Base-by-base conservation (phyloP, 1,140 invertebrate species). In the Drosophila lacteicornis region DNA sequence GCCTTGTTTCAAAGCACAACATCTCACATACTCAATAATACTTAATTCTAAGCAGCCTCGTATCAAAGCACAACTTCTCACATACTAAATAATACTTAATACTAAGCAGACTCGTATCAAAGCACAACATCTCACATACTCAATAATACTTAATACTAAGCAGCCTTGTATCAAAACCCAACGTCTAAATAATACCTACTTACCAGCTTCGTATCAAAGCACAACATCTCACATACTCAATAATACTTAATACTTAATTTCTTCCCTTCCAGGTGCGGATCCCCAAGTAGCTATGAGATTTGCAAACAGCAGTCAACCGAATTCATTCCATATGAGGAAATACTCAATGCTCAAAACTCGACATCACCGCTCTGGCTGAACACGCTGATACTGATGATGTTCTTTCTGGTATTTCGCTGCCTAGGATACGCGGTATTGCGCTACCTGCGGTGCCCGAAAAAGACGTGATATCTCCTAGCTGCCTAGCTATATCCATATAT, bases 381-480 rank as follows among this genome's bases (percentile, higher is more conserved):
- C 93, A 96, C 96, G 9, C 87, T 96, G 3, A 95, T 97, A n/a
- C 93, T 97, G 49, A 80, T 97, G 58, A 94, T 94, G 62, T 97
- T 97, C 93, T 94, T 97, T 51, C 82, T 97, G 62, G 94, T 96
- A 53, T 97, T 97, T 93, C 94, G 96, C 74, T 92, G 95, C 30
- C 93, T 97, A 46, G 96, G 96, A 53, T 97, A 97, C 90, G 92
- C 96, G 58, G 96, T 97, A 49, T 93, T 97, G 71, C 94, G 96
- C 70, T 97, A 95, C 91, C 94, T 96, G 83, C 94, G 96, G 73
- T 94, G 95, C 68, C 92, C 92, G 59, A 91, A 88, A 81, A 88
- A 91, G 77, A 90, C 91, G 85, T 92, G 91, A 92, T 92, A 87
- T 51, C 43, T 33, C 15, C 17, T 38, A 57, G n/a, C 13, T 22